Base-by-base conservation (phyloP, 2,888 invertebrate species). In the Aplocera efformata region DNA sequence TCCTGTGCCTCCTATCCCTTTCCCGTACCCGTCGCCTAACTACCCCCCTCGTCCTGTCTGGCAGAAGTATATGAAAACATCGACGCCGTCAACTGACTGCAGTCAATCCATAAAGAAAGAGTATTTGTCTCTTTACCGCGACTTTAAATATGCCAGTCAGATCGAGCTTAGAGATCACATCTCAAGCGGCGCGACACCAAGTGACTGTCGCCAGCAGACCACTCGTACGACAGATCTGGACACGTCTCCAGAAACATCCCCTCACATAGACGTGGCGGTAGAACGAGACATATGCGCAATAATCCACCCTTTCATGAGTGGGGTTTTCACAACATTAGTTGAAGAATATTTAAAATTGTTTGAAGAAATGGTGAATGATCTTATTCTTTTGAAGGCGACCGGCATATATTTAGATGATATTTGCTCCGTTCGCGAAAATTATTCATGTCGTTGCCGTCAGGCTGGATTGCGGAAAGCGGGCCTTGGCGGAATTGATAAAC, bases 381-480 rank as follows among this genome's bases (percentile, higher is more conserved):
- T 45, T 9, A 33, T 37, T 10, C 26, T 41, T 7, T 30, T 45
- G 8, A 45, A 36, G 24, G 32, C 39, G 7, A 36, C 40, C n/a
- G 45, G 40, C 5, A 32, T 45, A 9, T 33, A 40, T 10, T 29
- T 45, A 20, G 36, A 45, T 17, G 45, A 45, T 5, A 41, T 45
- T 23, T 45, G 32, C 29, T 36, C 45, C 10, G 26, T 29, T 5
- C 10, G 25, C 11, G 32, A 32, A 1, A 30, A 17, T 13, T 20
- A 40, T 23, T 7, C 22, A 8, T 22, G 17, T 36, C 9, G 8
- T 11, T 36, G 36, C 7, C 26, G 17, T 22, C 32, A 27, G 10
- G 20, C 29, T 20, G 13, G 13, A 5, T 17, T 17, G 5, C 2
- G 5, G 13, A 17, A 17, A 17, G 2, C 5, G 13, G 13, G 5